A percentile compares a stretch with the other conserved stretches of the same genome.
Conservation (phyloP, 2,797 vertebrate species). For the Percopsis omiscomaycus region DNA sequence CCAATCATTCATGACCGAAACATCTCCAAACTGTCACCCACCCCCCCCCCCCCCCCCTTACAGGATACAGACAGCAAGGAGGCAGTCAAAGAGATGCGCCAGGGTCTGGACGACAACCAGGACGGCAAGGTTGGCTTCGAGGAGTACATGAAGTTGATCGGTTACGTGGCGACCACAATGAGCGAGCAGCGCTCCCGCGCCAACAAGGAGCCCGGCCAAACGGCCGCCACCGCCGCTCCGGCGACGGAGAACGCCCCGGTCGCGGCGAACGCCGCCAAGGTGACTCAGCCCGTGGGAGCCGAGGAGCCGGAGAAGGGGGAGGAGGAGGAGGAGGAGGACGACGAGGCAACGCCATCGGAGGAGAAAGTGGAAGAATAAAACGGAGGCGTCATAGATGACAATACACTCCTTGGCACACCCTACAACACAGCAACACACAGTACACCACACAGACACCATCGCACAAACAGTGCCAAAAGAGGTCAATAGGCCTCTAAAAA, state of each 20-base stretch:
- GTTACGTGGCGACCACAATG: slow-evolving; percentile 70
- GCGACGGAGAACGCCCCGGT: slow-evolving; percentile 32
- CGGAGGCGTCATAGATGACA: slow-evolving; percentile 19
- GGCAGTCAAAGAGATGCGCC: slow-evolving; percentile 70
- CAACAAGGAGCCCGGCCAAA: slow-evolving; percentile 47
- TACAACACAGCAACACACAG: slow-evolving; percentile 32
- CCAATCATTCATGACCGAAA: not conserved
- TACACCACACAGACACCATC: slow-evolving; percentile 40
- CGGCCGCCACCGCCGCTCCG: slow-evolving; percentile 41
- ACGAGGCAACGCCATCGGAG: slow-evolving; percentile 1
- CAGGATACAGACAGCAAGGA: slow-evolving; percentile 75
- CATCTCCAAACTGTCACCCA: no score
- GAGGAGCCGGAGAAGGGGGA: slow-evolving; percentile 46
- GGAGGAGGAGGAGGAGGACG: slow-evolving; percentile 25
- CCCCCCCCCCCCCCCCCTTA: not conserved
- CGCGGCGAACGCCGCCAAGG: slow-evolving; percentile 32
- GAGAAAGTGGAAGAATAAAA: slow-evolving; percentile 3
- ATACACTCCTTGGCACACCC: slow-evolving; percentile 27
- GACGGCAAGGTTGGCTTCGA: slow-evolving; percentile 78
- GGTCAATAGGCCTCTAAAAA: slow-evolving; percentile 36
- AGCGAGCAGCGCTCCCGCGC: slow-evolving; percentile 58
- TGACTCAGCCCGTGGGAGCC: slow-evolving; percentile 29
- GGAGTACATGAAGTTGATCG: slow-evolving; percentile 80
- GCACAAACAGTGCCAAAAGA: slow-evolving; percentile 30
- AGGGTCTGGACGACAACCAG: slow-evolving; percentile 67